Percentiles rank a stretch among this genome's conserved stretches.
These are phyloP conservation scores for Dendrolimus punctatus DNA, from an alignment of 1,140 invertebrate species.

Conservation along the genomic window DNA sequence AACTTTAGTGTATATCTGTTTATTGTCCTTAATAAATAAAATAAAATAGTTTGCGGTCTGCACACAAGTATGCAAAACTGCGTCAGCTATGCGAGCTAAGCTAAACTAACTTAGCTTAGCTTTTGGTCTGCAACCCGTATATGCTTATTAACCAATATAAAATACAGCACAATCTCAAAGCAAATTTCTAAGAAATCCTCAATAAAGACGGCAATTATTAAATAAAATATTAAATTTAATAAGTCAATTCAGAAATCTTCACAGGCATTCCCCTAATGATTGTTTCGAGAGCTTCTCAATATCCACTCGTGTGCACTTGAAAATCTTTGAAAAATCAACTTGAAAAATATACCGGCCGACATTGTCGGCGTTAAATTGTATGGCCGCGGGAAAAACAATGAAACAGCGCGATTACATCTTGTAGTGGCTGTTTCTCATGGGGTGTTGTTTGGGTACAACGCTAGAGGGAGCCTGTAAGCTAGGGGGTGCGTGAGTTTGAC, in stretches of 20 bases:
- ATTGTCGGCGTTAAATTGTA: constrained; percentile 31
- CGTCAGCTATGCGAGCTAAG: no score
- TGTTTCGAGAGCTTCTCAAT: constrained; percentile 15
- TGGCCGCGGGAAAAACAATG: constrained; percentile 47
- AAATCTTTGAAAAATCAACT: constrained; percentile 21
- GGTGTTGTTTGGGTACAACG: constrained; percentile 58
- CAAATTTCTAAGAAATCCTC: no score
- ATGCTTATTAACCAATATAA: no score
- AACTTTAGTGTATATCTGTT: no score
- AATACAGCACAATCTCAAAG: no score
- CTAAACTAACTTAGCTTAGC: no score
- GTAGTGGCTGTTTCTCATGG: constrained; percentile 57
- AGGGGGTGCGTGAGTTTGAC: constrained; percentile 11
- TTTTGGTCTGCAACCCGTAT: no score
- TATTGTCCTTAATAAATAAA: no score
- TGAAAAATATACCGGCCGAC: constrained; percentile 27
- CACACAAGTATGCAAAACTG: no score
- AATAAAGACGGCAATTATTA: no score
- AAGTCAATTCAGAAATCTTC: background rate
- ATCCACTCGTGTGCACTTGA: constrained; percentile 20
- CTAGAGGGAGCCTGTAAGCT: constrained; percentile 49
- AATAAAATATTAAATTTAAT: no score
- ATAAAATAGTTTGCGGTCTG: no score
- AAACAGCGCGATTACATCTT: constrained; percentile 65
- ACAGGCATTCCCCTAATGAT: background rate